Conservation (phyloP, 2,797 vertebrate species). For the Euthynnus affinis region DNA sequence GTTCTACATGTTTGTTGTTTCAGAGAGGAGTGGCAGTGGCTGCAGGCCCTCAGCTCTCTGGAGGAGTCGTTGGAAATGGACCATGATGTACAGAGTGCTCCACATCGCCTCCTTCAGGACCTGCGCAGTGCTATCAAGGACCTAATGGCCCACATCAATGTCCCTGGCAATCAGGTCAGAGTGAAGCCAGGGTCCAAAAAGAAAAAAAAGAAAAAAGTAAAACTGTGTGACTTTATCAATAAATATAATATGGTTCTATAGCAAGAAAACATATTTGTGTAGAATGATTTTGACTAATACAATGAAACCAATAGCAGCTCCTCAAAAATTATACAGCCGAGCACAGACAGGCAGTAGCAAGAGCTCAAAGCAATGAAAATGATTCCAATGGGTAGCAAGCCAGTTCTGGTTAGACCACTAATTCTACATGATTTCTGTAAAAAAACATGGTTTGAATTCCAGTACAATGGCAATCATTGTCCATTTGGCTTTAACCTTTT, state of each 20-base stretch:
- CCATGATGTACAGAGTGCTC: constrained; percentile 82
- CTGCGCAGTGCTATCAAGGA: constrained; percentile 89
- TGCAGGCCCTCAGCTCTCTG: constrained; percentile 87
- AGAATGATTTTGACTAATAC: constrained; percentile 41
- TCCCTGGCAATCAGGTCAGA: constrained; percentile 89
- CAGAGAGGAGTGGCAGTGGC: constrained; percentile 96
- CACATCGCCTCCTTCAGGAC: constrained; percentile 89
- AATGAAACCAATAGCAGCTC: constrained; percentile 41
- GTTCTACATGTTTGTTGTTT: constrained; percentile 6
- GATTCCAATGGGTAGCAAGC: constrained; percentile 53
- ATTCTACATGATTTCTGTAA: constrained; percentile 66
- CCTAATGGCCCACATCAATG: constrained; percentile 89
- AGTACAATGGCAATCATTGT: constrained; percentile 57
- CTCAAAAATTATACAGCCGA: constrained; percentile 16
- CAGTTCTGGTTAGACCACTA: constrained; percentile 71
- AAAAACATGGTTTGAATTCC: constrained; percentile 64
- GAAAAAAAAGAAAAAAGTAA: not conserved
- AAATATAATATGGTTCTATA: not conserved
- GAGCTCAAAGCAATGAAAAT: constrained; percentile 46
- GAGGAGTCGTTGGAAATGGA: constrained; percentile 85
- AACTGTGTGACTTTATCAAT: constrained; percentile 10
- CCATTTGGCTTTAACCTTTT: constrained; percentile 48
- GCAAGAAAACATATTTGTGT: constrained; percentile 11
- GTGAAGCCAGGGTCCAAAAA: not conserved
- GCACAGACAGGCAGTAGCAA: constrained; percentile 48